Evolutionary conservation across 1,140 invertebrate genomes (phyloP).

Genomic region (Drosophila setifemur): DNA sequence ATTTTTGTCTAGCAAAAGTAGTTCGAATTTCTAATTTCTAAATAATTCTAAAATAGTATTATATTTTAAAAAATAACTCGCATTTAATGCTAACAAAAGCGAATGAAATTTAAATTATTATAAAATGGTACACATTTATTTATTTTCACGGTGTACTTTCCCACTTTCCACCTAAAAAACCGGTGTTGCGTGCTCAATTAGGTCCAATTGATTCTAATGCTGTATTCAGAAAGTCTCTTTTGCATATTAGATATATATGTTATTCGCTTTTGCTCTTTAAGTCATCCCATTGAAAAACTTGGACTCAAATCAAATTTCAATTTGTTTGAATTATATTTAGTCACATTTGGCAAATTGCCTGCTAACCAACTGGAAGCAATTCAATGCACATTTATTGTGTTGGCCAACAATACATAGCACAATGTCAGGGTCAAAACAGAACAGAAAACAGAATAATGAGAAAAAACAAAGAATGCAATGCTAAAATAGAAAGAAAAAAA

Average conservation of each 20-base stretch:
- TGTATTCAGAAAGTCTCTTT: slow-evolving; percentile 12
- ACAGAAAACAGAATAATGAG: no score
- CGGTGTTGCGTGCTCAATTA: slow-evolving; percentile 51
- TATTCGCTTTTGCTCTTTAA: not conserved
- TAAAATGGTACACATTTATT: not conserved
- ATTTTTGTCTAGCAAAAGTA: no score
- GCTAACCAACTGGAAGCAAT: slow-evolving; percentile 28
- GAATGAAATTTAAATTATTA: no score
- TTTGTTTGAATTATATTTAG: slow-evolving; percentile 3
- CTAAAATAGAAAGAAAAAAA: not conserved
- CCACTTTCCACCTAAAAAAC: slow-evolving; percentile 18
- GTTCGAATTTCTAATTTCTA: no score
- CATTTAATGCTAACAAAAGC: no score
- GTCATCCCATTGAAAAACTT: not conserved
- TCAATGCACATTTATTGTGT: slow-evolving; percentile 7
- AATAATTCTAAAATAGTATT: no score
- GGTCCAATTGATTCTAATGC: slow-evolving; percentile 63
- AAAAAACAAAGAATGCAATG: not conserved
- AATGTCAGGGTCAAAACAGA: slow-evolving; percentile 41
- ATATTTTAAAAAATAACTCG: no score
- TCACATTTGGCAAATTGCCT: slow-evolving; percentile 32
- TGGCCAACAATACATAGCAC: not conserved
- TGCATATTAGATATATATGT: slow-evolving; percentile 18
- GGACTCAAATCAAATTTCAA: slow-evolving; percentile 13
- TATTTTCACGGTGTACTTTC: not conserved